Evolutionary conservation across 2,797 vertebrate genomes (phyloP), one percentile per base, ranked within the genome.

Genomic region (Phyllotis vaccarum): DNA sequence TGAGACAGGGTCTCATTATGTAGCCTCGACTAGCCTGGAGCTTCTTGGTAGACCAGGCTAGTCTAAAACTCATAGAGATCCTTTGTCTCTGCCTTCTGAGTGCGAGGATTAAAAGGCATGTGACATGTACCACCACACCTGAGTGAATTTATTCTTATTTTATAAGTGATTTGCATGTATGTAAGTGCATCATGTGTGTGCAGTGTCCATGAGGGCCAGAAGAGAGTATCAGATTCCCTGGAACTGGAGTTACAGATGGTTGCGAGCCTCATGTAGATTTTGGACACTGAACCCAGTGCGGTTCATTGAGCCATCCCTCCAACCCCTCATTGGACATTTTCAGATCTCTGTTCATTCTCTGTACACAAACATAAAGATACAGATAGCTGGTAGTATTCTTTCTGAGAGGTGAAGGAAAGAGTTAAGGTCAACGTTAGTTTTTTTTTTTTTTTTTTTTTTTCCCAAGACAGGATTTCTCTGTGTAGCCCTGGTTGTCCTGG

Each of bases 401-500:
- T n/a, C 85, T 76, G 62, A 43, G 37, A 89, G 79, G 80, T 66
- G 78, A 94, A 95, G 56, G 29, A 43, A 94, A 52, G 66, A 72
- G 14, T 27, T 7, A 5, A 52, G 4, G 34, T 12, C 17, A 66
- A 17, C 40, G 2, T 46, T 34, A 49, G 46, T 49, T 49, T 9
- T 49, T 16, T 76, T 40, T 22, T 16, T 37, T 37, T n/a, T 34
- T 37, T 21, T 17, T 37, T 12, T 37, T 37, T n/a, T 21, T 70
- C 7, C 37, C n/a, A 70, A 21, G 14, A 40, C 10, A 72, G 10
- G 21, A 21, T 72, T 72, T 72, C 70, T 72, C 37, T 72, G n/a
- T 5, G 37, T 72, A 72, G 68, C 70, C 37, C 70, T 72, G 68
- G 22, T 19, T 72, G 10, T 72, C 68, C 68, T 40, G n/a, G 68